These are phyloP conservation scores for Odontocerum albicorne DNA, from an alignment of 2,888 invertebrate species.

Conservation along the genomic window DNA sequence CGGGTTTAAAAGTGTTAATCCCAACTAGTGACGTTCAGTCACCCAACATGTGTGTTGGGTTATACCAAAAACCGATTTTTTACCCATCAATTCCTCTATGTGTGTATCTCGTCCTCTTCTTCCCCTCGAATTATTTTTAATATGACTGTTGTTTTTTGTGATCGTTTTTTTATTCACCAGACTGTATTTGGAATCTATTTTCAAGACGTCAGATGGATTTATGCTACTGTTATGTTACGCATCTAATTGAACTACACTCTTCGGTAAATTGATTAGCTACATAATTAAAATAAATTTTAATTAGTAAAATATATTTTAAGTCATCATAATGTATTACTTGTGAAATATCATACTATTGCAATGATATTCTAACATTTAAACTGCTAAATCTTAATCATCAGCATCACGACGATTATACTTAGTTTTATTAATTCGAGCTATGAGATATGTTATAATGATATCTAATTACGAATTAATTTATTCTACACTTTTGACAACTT, in stretches of 20 bases:
- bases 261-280: background rate
- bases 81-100: conserved; percentile 4
- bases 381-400: too few species aligned
- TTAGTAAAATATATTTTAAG: background rate
- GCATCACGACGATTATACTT: too few species aligned
- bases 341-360: background rate
- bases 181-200: background rate
- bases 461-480: too few species aligned
- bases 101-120: background rate
- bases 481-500: too few species aligned
- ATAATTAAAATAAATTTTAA: conserved; percentile 1
- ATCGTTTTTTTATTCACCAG: background rate
- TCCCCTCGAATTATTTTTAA: background rate
- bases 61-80: conserved; percentile 23
- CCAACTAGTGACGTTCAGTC: conserved; percentile 8
- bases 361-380: conserved; percentile 2
- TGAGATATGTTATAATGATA: too few species aligned
- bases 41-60: conserved; percentile 26
- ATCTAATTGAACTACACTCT: background rate
- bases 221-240: background rate
- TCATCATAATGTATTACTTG: background rate
- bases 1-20: conserved; percentile 1
- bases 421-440: too few species aligned
- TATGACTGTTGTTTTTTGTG: background rate
- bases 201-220: background rate